A percentile compares a stretch with the other conserved stretches of the same genome.
These are phyloP conservation scores for Pelecanoides urinatrix DNA, from an alignment of 2,113 vertebrate species.

Conservation along the genomic window DNA sequence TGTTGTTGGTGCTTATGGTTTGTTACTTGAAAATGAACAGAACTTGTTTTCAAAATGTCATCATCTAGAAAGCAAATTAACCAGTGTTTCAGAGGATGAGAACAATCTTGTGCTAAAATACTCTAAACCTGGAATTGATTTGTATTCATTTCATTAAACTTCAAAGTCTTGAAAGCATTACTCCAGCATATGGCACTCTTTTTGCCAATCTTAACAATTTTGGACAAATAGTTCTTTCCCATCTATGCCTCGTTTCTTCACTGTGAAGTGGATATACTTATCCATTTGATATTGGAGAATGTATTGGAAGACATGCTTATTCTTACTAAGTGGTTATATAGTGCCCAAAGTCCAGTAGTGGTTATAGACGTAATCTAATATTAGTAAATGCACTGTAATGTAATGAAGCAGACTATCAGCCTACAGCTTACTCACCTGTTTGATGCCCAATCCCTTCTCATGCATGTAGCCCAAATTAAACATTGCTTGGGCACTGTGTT, in stretches of 20 bases:
- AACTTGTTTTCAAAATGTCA: not conserved
- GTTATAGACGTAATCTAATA: not conserved
- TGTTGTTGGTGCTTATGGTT: not conserved
- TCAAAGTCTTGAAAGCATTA: not conserved
- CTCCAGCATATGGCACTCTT: not conserved
- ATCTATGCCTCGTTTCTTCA: not conserved
- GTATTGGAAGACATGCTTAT: not conserved
- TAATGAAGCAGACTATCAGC: not conserved
- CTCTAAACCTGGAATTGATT: not conserved
- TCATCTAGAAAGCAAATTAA: not conserved
- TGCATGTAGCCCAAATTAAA: slow-evolving; percentile 99
- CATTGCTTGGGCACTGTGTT: slow-evolving; percentile 97
- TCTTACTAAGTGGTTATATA: not conserved
- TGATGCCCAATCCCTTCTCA: slow-evolving; percentile 95
- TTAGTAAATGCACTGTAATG: not conserved
- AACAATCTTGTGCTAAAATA: not conserved
- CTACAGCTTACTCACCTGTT: slow-evolving; percentile 80
- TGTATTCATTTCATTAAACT: not conserved
- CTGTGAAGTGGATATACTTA: not conserved
- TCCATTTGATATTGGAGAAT: not conserved
- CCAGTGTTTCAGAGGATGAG: not conserved
- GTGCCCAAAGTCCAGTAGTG: not conserved
- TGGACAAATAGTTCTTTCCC: not conserved
- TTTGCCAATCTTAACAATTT: not conserved
- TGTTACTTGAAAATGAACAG: not conserved